These are phyloP conservation scores for Tetragnatha montana DNA, from an alignment of 2,888 invertebrate genomes.

Conservation along the genomic window DNA sequence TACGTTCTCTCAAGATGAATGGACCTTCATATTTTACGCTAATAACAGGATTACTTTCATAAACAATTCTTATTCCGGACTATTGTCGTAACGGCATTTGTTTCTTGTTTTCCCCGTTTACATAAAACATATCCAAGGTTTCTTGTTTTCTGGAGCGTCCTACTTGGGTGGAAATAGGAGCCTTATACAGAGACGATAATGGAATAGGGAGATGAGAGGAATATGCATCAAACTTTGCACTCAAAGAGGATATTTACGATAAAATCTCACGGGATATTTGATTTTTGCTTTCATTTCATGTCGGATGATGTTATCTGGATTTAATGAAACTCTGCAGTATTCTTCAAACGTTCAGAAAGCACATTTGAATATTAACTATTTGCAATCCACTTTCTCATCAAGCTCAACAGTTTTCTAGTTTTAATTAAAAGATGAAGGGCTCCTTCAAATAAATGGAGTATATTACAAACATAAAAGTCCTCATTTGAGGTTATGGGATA, in stretches of 20 bases:
- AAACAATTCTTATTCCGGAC: conserved; percentile 6
- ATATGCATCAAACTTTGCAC: neutral
- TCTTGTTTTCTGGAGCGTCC: neutral
- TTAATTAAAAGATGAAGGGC: no score
- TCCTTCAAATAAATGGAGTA: no score
- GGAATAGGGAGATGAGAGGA: neutral
- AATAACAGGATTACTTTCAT: conserved; percentile 42
- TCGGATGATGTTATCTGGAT: neutral
- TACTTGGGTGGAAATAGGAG: neutral
- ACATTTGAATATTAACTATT: neutral
- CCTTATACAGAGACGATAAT: neutral
- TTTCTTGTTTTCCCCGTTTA: conserved; percentile 8
- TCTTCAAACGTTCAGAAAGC: neutral
- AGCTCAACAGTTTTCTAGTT: neutral
- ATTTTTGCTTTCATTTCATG: neutral
- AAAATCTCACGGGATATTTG: neutral
- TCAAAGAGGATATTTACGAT: neutral
- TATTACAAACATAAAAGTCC: no score
- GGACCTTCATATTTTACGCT: conserved; percentile 24
- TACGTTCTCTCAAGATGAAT: conserved; percentile 24
- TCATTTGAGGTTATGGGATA: no score
- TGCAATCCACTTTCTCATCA: neutral
- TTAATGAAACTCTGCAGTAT: neutral
- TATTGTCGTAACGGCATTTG: conserved; percentile 2
- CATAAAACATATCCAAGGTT: neutral